Evolutionary conservation across 2,888 invertebrate species (phyloP).

Genomic region (Pterostichus niger): DNA sequence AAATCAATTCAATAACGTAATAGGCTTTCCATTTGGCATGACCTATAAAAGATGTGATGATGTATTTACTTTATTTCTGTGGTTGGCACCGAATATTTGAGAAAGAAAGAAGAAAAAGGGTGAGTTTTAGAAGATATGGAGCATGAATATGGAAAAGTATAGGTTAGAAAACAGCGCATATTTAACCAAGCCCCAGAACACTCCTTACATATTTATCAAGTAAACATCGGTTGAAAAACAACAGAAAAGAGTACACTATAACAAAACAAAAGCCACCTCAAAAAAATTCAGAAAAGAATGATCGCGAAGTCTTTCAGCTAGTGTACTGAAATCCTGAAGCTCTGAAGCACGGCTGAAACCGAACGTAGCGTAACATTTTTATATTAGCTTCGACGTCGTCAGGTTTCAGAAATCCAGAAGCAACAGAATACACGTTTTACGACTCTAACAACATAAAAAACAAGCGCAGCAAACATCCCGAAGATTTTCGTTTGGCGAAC

Average conservation of each 20-base stretch:
- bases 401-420: slow-evolving; percentile 59
- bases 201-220: slow-evolving; percentile 27
- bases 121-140: too few relatives aligned
- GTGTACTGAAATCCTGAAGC: neutral
- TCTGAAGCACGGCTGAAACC: slow-evolving; percentile 4
- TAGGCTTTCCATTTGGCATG: too few relatives aligned
- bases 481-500: slow-evolving; percentile 59
- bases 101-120: too few relatives aligned
- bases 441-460: slow-evolving; percentile 61
- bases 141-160: neutral
- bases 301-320: slow-evolving; percentile 9
- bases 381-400: slow-evolving; percentile 59
- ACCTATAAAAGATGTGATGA: too few relatives aligned
- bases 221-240: slow-evolving; percentile 34
- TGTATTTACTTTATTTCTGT: too few relatives aligned
- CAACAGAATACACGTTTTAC: slow-evolving; percentile 65
- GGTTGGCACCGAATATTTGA: too few relatives aligned
- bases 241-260: slow-evolving; percentile 29
- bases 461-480: slow-evolving; percentile 61
- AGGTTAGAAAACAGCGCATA: slow-evolving; percentile 22
- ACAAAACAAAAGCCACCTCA: slow-evolving; percentile 21
- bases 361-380: slow-evolving; percentile 59
- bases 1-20: too few relatives aligned
- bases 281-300: slow-evolving; percentile 23
- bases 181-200: slow-evolving; percentile 4